Evolutionary conservation across 2,888 invertebrate species (phyloP), one percentile per base, ranked within the genome.

Genomic region (Meteorus colon): DNA sequence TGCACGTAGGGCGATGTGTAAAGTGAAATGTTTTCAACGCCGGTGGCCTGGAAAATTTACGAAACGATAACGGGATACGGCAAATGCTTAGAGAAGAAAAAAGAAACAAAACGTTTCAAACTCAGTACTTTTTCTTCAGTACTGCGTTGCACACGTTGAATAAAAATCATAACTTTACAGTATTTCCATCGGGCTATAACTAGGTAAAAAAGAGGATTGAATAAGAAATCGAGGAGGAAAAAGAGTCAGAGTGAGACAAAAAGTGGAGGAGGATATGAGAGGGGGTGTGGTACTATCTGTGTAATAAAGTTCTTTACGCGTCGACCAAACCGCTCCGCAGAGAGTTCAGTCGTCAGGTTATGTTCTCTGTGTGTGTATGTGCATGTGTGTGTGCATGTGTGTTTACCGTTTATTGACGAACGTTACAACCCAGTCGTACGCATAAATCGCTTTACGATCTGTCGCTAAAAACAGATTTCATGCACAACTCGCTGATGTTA

Each of bases 381-480:
- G 19, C 19, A 3, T 6, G 19, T 6, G 2, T 19, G 19, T 55
- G 19, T 24, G 55, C 6, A 4, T 55, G 2, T 79, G 78, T 78
- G 84, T 84, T 86, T 86, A 86, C 83, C 86, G 86, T 87, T 88
- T 88, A 87, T 87, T 85, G 84, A 85, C 87, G 82, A 51, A 78
- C 85, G 86, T 87, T 86, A 88, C 88, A 86, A 86, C 85, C 59
- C 83, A 84, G 80, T 84, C 86, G 85, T 85, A 84, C 80, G 84
- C 88, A 88, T 88, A 88, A 89, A 88, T 88, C 86, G 86, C 83
- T 89, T 88, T 88, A 88, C 88, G 89, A 88, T 88, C 87, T 86
- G 88, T 88, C 89, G 85, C 89, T 88, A 86, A 88, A 86, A 88
- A 86, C 86, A 84, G 86, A 88, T 88, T 89, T 87, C 86, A 87